Evolutionary conservation across 2,797 vertebrate species (phyloP).

Genomic region (Masticophis lateralis): DNA sequence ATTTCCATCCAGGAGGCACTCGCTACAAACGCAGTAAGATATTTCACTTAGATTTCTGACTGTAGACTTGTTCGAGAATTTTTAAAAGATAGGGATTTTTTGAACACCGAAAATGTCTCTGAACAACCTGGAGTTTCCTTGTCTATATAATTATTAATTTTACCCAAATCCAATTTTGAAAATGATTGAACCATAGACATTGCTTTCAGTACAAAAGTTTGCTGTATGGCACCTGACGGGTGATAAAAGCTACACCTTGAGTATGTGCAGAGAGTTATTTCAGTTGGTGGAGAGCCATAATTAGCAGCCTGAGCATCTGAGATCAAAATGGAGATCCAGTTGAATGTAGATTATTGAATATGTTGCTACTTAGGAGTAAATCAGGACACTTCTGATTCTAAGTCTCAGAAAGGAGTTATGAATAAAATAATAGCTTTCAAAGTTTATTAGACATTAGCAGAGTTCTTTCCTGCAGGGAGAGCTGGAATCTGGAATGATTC

Average conservation of each 20-base stretch:
- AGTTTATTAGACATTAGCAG: not conserved
- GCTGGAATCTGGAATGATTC: not conserved
- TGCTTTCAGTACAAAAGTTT: not conserved
- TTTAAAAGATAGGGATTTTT: not conserved
- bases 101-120: accelerated
- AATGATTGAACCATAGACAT: not conserved
- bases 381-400: not conserved
- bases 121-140: not conserved
- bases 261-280: not conserved
- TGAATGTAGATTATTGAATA: not conserved
- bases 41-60: not conserved
- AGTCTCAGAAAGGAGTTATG: not conserved
- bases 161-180: not conserved
- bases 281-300: not conserved
- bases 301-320: not conserved
- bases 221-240: not conserved
- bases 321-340: not conserved
- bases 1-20: conserved; percentile 86
- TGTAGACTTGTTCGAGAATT: not conserved
- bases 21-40: conserved; percentile 85
- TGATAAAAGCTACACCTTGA: not conserved
- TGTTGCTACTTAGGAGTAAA: not conserved
- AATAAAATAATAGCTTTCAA: not conserved
- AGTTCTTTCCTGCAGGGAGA: not conserved
- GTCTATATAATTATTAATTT: not conserved